Evolutionary conservation across 2,113 vertebrate genomes (phyloP).

Genomic region (Caretta caretta): DNA sequence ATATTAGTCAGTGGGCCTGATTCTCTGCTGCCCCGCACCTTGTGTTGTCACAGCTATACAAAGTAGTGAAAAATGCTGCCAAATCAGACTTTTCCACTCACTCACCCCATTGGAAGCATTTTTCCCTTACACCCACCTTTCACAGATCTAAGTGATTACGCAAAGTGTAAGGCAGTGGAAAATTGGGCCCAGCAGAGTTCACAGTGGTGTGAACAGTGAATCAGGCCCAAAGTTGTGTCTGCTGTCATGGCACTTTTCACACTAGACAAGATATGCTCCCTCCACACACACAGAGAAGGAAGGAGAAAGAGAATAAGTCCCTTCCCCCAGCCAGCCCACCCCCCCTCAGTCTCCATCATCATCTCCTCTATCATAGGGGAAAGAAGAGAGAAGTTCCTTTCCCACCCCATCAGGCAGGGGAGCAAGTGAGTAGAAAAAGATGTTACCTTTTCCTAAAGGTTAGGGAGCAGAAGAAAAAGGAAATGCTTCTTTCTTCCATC

Average conservation of each 20-base stretch:
- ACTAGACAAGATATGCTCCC: background rate
- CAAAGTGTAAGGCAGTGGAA: background rate
- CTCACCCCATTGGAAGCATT: background rate
- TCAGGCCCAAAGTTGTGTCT: background rate
- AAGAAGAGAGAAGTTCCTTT: background rate
- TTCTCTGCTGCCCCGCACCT: fast-evolving
- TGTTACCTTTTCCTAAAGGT: background rate
- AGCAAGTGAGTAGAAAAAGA: background rate
- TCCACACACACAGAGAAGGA: background rate
- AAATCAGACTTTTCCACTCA: background rate
- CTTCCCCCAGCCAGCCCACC: background rate
- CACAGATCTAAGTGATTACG: background rate
- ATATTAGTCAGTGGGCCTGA: background rate
- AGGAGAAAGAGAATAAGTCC: background rate
- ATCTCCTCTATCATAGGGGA: background rate
- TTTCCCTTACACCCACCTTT: background rate
- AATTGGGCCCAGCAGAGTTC: background rate
- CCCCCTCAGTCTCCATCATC: background rate
- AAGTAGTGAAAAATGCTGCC: background rate
- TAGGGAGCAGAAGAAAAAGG: background rate
- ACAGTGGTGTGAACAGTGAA: background rate
- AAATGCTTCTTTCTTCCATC: background rate
- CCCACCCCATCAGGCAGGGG: background rate
- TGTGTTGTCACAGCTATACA: fast-evolving
- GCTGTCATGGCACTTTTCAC: background rate